Evolutionary conservation across 2,797 vertebrate species (phyloP).

Genomic region (Poliocrania exsul): DNA sequence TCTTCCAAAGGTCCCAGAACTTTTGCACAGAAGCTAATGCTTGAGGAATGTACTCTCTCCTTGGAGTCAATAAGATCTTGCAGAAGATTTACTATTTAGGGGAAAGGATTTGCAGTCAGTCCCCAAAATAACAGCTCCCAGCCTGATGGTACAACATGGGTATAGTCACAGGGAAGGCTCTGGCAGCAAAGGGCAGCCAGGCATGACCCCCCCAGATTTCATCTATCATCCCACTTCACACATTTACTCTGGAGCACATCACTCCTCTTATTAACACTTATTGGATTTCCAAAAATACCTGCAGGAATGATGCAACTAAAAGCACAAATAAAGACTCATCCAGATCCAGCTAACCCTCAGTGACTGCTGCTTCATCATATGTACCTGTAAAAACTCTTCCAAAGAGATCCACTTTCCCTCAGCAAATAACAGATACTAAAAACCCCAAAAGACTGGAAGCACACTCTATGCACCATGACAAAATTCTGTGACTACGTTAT

Average conservation of each 20-base stretch:
- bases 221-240: not conserved
- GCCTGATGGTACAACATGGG: not conserved
- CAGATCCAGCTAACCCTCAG: not conserved
- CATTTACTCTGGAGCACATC: not conserved
- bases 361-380: not conserved
- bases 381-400: not conserved
- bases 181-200: not conserved
- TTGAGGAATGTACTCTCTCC: not conserved
- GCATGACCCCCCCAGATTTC: not conserved
- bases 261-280: not conserved
- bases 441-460: not conserved
- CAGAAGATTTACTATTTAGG: not conserved
- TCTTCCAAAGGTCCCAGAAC: not conserved
- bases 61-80: not conserved
- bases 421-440: not conserved
- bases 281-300: slow-evolving; percentile 11
- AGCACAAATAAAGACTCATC: not conserved
- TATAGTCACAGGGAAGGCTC: not conserved
- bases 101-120: not conserved
- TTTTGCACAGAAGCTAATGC: not conserved
- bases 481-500: not conserved
- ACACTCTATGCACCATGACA: not conserved
- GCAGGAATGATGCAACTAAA: not conserved
- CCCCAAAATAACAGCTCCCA: not conserved
- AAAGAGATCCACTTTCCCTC: not conserved